Evolutionary conservation across 2,113 vertebrate genomes (phyloP), one percentile per base, ranked within the genome.

Genomic region (Aptenodytes patagonicus): DNA sequence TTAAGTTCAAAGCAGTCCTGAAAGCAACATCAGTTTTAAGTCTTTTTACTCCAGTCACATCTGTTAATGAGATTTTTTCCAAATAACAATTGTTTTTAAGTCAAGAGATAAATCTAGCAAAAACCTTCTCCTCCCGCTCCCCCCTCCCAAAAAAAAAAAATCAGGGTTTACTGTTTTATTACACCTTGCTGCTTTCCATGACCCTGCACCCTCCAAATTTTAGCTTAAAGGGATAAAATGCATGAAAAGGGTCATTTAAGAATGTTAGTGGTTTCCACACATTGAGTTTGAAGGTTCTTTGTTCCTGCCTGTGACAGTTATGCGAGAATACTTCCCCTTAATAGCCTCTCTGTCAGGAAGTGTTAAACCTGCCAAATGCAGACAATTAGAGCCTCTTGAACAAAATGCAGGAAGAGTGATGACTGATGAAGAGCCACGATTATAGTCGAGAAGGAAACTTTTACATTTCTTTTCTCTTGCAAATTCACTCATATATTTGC

Each of bases 261-360:
- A 98, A 98, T 97, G 98, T 98, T 97, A 98, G 97, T 97, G 96
- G 97, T 98, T 98, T 98, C 98, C 97, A 98, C 98, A 98, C 98
- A 98, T 93, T 98, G 97, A 98, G 97, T 97, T 98, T 97, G 98
- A 98, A 98, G 97, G 98, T 94, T 97, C 98, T 99, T 99, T 99
- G 99, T 99, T 98, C 98, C 97, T 98, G 97, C 96, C 98, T 90
- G 97, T 99, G 98, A 98, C 98, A 99, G 98, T 99, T 99, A 99
- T 98, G 98, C 98, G 98, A 98, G 98, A 98, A 99, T 98, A 98
- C 98, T 98, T 98, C 95, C 98, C 98, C 98, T 98, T 99, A 99
- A 99, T 98, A 98, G 99, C 97, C 98, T 98, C 98, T 99, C 98
- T 98, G 98, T 98, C 98, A 98, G 99, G 98, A 99, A 99, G 99